A percentile compares a stretch with the other conserved stretches of the same genome.
phyloP scores from a whole-genome alignment of 92 coral and sea anemone genomes.

The Umimayanthus kanabou region DNA sequence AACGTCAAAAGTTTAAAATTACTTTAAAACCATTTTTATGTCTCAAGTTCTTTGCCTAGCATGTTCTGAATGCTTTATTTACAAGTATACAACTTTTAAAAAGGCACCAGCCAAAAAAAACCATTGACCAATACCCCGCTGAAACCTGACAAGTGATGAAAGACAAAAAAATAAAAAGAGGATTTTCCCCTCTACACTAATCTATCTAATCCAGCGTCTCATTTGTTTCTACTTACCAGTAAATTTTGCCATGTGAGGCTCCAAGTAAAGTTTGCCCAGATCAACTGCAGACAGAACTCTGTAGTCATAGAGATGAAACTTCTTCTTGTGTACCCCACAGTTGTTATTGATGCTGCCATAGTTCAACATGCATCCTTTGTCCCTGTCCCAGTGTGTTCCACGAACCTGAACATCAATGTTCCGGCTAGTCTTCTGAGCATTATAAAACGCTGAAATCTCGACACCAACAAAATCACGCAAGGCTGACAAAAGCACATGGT shows the following conservation, averaged over 20 bases:
- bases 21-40: no score
- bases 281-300: conserved; percentile 60
- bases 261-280: conserved; percentile 73
- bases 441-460: conserved; percentile 64
- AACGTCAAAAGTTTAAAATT: no score
- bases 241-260: conserved; percentile 83
- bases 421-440: conserved; percentile 18
- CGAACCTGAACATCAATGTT: conserved; percentile 58
- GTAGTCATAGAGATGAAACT: conserved; percentile 60
- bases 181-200: no score
- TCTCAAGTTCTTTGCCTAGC: no score
- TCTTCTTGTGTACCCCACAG: conserved; percentile 51
- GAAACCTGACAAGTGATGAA: no score
- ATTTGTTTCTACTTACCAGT: conserved; percentile 55
- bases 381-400: conserved; percentile 33
- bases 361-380: conserved; percentile 46
- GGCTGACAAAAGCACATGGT: conserved; percentile 72
- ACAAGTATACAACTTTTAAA: no score
- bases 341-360: conserved; percentile 85
- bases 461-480: conserved; percentile 52
- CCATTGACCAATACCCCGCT: no score
- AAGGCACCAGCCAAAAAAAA: no score
- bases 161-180: no score
- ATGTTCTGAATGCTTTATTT: no score
- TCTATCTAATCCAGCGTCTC: not conserved